Evolutionary conservation across 2,113 vertebrate genomes (phyloP), one percentile per base, ranked within the genome.

Genomic region (Corapipo altera): DNA sequence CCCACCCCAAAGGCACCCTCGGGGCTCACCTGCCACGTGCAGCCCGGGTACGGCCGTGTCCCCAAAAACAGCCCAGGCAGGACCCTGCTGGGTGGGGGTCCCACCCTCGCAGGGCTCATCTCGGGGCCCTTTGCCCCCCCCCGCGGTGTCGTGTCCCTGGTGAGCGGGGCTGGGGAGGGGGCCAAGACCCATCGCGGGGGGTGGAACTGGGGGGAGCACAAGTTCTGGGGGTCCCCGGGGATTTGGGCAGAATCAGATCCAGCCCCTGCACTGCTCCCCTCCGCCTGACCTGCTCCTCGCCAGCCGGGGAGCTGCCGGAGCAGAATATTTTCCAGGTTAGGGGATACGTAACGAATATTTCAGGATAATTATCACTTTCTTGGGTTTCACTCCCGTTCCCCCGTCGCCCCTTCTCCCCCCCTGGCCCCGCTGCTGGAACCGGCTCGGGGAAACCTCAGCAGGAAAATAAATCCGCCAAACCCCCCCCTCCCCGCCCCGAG

Each of bases 301-400:
- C 77, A 61, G 87, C 77, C 87, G 59, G 59, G 67, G 67, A 88
- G 75, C 81, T 65, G 81, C 70, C 12, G 72, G 67, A 96, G 95
- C 88, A 39, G 94, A 95, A 90, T 96, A 94, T 93, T 97, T 97
- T 96, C 95, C 95, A 95, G 90, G 80, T 72, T 85, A 77, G 91
- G 84, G 94, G 91, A 81, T 88, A 64, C 62, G 87, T 43, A 76
- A 70, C 67, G 76, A 97, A 91, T 95, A 86, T 41, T 93, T 95
- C 88, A 55, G 94, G 77, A 90, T 97, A 97, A 97, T 97, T 97
- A 97, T 95, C 97, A 94, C 97, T 97, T 98, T 96, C 97, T 98
- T 97, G 85, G 59, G 80, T 97, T 97, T 97, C 61, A 94, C 73
- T 90, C 91, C 57, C 75, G 39, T 35, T 85, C 35, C 72, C 51